Percentiles rank a stretch among this genome's conserved stretches.
These are phyloP conservation scores for Yponomeuta sedellus DNA, from an alignment of 2,888 invertebrate genomes.

Conservation along the genomic window DNA sequence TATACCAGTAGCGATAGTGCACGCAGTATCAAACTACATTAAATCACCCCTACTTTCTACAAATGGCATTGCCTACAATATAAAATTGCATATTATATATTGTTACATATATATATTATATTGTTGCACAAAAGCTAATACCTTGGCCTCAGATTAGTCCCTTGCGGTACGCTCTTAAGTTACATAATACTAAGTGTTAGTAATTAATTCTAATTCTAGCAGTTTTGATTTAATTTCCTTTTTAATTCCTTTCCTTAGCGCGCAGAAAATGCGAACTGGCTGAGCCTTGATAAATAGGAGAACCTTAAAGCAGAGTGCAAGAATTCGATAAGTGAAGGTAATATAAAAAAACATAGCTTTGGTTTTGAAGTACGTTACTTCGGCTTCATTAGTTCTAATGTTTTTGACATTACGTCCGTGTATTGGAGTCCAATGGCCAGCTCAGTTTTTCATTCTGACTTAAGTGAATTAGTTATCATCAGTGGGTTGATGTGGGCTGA, in stretches of 20 bases:
- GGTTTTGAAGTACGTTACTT: background rate
- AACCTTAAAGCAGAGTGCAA: background rate
- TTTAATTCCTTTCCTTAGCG: too few relatives aligned
- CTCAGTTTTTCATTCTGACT: too few relatives aligned
- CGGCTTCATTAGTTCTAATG: background rate
- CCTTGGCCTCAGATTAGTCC: background rate
- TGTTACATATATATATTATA: background rate
- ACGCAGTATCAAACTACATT: too few relatives aligned
- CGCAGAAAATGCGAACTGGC: background rate
- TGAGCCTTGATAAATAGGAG: background rate
- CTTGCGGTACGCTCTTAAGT: background rate
- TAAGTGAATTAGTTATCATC: too few relatives aligned
- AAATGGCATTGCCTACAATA: too few relatives aligned
- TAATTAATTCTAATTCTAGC: background rate
- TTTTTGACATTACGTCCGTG: background rate
- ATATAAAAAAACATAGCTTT: background rate
- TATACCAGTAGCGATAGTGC: background rate
- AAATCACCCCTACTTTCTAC: too few relatives aligned
- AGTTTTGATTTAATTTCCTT: background rate
- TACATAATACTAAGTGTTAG: background rate
- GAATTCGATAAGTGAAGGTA: background rate
- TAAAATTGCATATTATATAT: too few relatives aligned
- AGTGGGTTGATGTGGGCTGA: too few relatives aligned
- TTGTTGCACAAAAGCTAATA: background rate
- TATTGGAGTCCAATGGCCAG: background rate